phyloP scores from a whole-genome alignment of 2,113 vertebrate species.

The Tyrannus savana region DNA sequence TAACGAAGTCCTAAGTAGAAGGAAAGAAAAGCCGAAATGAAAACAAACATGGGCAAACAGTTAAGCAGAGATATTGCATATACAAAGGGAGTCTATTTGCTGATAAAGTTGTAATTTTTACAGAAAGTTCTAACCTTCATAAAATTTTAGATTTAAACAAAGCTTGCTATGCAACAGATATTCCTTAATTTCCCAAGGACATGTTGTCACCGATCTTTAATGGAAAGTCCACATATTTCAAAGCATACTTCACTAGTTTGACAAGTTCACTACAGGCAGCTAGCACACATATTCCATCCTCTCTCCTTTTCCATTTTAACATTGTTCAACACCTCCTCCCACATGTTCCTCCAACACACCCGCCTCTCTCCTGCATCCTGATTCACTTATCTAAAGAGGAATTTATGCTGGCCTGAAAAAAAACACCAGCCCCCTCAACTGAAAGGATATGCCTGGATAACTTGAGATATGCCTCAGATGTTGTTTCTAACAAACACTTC shows the following conservation, averaged over 20 bases:
- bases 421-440: background rate
- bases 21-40: background rate
- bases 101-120: background rate
- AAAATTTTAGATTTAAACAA: background rate
- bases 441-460: background rate
- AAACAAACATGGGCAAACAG: background rate
- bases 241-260: background rate
- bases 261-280: background rate
- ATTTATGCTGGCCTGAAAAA: slow-evolving; percentile 11
- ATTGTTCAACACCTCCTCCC: background rate
- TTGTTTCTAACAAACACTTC: background rate
- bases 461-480: background rate
- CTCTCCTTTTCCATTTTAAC: background rate
- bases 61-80: background rate
- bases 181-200: background rate
- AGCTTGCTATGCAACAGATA: background rate
- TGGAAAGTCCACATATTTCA: background rate
- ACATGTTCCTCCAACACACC: background rate
- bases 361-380: background rate
- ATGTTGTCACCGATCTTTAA: background rate
- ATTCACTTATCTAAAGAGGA: slow-evolving; percentile 16
- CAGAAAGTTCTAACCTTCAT: background rate
- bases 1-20: background rate
- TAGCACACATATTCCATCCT: background rate
- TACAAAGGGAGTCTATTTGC: background rate